Evolutionary conservation across 2,888 invertebrate genomes (phyloP).

Genomic region (Apamea sordens): DNA sequence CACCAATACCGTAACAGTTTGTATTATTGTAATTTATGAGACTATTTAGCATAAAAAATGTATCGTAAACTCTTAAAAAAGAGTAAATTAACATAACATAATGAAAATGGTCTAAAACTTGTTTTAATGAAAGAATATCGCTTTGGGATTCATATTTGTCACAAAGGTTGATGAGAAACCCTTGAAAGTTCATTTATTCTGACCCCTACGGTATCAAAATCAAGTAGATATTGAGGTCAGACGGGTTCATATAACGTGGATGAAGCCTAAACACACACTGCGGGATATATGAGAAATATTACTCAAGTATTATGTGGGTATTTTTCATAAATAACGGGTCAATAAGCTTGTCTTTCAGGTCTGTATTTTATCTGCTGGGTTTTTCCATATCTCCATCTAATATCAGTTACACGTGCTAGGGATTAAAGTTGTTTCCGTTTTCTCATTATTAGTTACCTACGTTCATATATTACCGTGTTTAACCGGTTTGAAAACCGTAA

Average conservation of each 20-base stretch:
- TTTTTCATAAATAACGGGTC: slow-evolving; percentile 60
- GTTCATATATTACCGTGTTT: background rate
- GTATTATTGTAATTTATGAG: slow-evolving; percentile 49
- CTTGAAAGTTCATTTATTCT: slow-evolving; percentile 65
- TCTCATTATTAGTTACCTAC: background rate
- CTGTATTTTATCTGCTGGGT: slow-evolving; percentile 41
- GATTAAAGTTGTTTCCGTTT: slow-evolving; percentile 3
- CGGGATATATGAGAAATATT: slow-evolving; percentile 58
- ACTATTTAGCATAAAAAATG: slow-evolving; percentile 54
- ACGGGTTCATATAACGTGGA: slow-evolving; percentile 59
- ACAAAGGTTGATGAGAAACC: slow-evolving; percentile 53
- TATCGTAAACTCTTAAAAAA: slow-evolving; percentile 45
- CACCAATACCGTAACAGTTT: slow-evolving; percentile 39
- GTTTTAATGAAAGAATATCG: slow-evolving; percentile 38
- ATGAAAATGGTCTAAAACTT: slow-evolving; percentile 59
- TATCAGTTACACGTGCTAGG: slow-evolving; percentile 3
- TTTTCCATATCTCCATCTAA: slow-evolving; percentile 25
- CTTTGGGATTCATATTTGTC: slow-evolving; percentile 58
- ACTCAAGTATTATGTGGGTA: slow-evolving; percentile 55
- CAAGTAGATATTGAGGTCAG: slow-evolving; percentile 68
- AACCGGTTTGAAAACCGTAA: background rate
- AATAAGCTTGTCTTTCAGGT: slow-evolving; percentile 51
- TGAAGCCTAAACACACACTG: slow-evolving; percentile 65
- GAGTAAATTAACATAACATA: slow-evolving; percentile 60
- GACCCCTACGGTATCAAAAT: slow-evolving; percentile 72